These are phyloP conservation scores for Capitella teleta DNA, from an alignment of 1,140 invertebrate genomes.

Conservation along the genomic window DNA sequence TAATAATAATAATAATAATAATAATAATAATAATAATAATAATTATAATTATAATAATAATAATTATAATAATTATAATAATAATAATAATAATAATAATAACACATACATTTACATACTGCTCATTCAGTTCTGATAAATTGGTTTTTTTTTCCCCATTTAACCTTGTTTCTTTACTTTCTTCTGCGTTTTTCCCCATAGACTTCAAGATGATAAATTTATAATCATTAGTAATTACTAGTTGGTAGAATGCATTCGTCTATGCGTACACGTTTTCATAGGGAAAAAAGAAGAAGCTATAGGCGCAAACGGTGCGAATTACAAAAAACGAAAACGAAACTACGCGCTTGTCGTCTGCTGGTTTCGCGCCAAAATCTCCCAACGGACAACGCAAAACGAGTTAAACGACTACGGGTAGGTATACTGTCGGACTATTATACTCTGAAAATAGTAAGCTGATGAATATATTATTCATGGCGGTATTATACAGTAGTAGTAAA, in stretches of 20 bases:
- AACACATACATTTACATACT: neutral
- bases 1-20: neutral
- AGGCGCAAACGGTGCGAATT: too few relatives aligned
- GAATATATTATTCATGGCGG: too few relatives aligned
- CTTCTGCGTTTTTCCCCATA: neutral
- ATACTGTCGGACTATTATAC: too few relatives aligned
- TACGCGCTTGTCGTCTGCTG: too few relatives aligned
- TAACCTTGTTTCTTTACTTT: neutral
- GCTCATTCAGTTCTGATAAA: neutral
- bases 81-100: neutral
- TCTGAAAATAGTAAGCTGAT: too few relatives aligned
- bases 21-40: conserved; percentile 1
- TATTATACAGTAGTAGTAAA: too few relatives aligned
- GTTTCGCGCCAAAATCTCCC: too few relatives aligned
- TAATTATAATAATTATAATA: neutral
- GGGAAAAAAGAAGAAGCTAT: too few relatives aligned
- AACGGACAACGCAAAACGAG: too few relatives aligned
- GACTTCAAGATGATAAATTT: neutral
- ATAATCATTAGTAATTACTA: neutral
- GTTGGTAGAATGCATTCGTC: neutral
- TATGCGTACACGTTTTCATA: too few relatives aligned
- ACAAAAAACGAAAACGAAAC: too few relatives aligned
- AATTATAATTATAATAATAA: neutral
- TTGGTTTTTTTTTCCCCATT: neutral
- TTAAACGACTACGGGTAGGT: too few relatives aligned